Base-by-base conservation (phyloP, 2,888 invertebrate species). In the Trissonchulus latispiculum region DNA sequence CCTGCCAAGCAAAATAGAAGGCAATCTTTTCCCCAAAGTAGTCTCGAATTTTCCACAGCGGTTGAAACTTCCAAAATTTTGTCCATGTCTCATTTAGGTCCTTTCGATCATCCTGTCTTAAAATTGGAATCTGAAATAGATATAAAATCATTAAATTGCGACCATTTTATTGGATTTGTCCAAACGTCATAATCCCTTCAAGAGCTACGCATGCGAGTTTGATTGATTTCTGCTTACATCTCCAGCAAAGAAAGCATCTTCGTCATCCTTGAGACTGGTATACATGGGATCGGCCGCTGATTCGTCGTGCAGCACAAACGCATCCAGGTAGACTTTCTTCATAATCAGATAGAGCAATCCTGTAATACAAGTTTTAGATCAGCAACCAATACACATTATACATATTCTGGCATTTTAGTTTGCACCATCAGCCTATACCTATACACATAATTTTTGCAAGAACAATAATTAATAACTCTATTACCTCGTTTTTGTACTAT, bases 1-100 rank as follows among this genome's bases (percentile, higher is more conserved):
- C 85, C 18, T 83, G 81, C 85, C 85, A 85, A 1, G 85, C 85
- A 78, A 85, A 85, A 76, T 85, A 85, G 59, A 85, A 81, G 0
- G 82, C 85, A 75, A 85, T 84, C 76, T 84, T 84, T 76, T 85
- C 85, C 3, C 85, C 85, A 78, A 85, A 85, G 76, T 85, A 85
- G 76, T 85, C 82, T n/a, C 84, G 77, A 8, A 85, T 82, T 75
- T 81, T 82, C 81, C 83, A 83, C 70, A 85, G 72, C 31, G 85
- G 85, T 75, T 85, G 85, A 73, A 80, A 83, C 75, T 82, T 83
- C 62, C 31, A 80, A 68, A 81, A 77, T 71, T 77, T 78, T 1
- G 80, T 77, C 84, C 83, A 83, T 2, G 80, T 80, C 0, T 80
- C 75, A 59, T 81, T 79, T 71, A 83, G 72, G 0, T 77, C 78